These are phyloP conservation scores for Graphium colonna DNA, from an alignment of 2,888 invertebrate species.

Conservation along the genomic window DNA sequence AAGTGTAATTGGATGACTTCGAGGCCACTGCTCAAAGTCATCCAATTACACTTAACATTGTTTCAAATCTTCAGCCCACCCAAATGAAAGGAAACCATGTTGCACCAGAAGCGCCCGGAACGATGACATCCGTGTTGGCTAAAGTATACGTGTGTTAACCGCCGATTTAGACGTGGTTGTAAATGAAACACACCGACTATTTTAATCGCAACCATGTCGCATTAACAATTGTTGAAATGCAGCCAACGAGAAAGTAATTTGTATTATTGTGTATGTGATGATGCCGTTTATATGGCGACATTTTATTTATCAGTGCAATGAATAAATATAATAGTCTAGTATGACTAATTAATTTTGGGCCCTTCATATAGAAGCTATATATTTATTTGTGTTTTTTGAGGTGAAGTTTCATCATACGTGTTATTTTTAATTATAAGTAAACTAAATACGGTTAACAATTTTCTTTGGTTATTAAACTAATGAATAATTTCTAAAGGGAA, in stretches of 20 bases:
- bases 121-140: slow-evolving; percentile 14
- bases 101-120: slow-evolving; percentile 25
- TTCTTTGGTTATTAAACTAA: too few species aligned
- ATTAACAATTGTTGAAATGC: slow-evolving; percentile 6
- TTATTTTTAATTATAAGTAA: too few species aligned
- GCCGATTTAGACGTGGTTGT: slow-evolving; percentile 3
- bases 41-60: slow-evolving; percentile 36
- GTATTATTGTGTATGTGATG: slow-evolving; percentile 13
- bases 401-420: too few species aligned
- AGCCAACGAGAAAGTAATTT: slow-evolving; percentile 19
- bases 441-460: too few species aligned
- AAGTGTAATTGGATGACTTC: too few species aligned
- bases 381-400: too few species aligned
- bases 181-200: slow-evolving; percentile 2
- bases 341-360: too few species aligned
- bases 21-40: slow-evolving; percentile 29
- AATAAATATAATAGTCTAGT: too few species aligned
- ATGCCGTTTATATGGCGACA: too few species aligned
- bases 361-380: too few species aligned
- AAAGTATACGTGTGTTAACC: slow-evolving; percentile 5
- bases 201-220: slow-evolving; percentile 8
- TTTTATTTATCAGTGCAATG: too few species aligned
- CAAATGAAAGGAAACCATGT: slow-evolving; percentile 41
- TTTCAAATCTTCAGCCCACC: slow-evolving; percentile 34
- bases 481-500: too few species aligned